Conservation (phyloP, 2,797 vertebrate species). For the Miichthys miiuy region DNA sequence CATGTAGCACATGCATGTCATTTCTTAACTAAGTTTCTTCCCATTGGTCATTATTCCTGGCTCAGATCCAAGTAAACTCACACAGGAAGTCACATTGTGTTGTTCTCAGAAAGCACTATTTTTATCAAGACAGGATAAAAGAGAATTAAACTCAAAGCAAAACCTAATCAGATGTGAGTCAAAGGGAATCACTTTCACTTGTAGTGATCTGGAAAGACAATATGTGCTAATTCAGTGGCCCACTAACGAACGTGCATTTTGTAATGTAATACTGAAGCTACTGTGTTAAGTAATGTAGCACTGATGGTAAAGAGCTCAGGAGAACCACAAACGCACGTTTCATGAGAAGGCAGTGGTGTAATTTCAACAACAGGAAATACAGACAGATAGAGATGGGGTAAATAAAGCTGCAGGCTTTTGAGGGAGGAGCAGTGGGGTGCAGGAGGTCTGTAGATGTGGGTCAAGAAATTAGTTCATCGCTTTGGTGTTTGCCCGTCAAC, state of each 20-base stretch:
- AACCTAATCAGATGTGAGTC: background rate
- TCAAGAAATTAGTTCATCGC: constrained; percentile 33
- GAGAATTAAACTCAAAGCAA: constrained; percentile 33
- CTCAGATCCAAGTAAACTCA: constrained; percentile 27
- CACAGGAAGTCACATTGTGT: constrained; percentile 66
- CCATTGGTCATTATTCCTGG: constrained; percentile 41
- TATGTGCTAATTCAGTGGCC: constrained; percentile 21
- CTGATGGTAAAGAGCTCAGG: background rate
- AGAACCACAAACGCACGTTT: background rate
- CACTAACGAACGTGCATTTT: background rate
- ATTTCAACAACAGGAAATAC: background rate
- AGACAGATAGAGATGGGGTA: background rate
- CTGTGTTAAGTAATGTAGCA: background rate
- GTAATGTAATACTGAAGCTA: background rate
- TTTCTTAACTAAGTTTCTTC: constrained; percentile 15
- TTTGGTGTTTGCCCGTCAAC: constrained; percentile 52
- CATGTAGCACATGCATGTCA: constrained; percentile 1
- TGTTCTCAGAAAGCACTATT: constrained; percentile 64
- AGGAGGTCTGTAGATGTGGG: constrained; percentile 31
- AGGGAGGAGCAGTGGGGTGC: constrained; percentile 35
- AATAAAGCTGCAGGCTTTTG: background rate
- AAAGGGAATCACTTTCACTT: constrained; percentile 53
- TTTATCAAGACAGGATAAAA: constrained; percentile 48
- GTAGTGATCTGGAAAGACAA: constrained; percentile 63
- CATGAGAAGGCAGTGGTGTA: background rate